phyloP scores from a whole-genome alignment of 1,140 invertebrate species.

The Drosophila truncata region DNA sequence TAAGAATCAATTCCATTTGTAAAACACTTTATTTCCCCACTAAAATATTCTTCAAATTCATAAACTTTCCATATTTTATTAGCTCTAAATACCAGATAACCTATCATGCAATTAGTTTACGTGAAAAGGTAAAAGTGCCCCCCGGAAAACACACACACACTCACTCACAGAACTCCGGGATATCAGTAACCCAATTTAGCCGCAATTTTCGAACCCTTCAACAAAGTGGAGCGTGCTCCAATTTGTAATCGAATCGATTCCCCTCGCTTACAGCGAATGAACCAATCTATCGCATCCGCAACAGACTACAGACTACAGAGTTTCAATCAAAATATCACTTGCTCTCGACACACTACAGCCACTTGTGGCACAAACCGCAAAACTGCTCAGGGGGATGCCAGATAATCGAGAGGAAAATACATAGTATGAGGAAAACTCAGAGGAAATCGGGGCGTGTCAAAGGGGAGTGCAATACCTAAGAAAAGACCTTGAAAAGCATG shows the following conservation, averaged over 20 bases:
- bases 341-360: slow-evolving; percentile 31
- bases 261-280: slow-evolving; percentile 11
- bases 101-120: not conserved
- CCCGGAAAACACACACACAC: not conserved
- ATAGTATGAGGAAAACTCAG: slow-evolving; percentile 2
- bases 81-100: not conserved
- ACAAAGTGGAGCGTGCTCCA: slow-evolving; percentile 43
- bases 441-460: not conserved
- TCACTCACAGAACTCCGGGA: slow-evolving; percentile 5
- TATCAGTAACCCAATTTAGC: slow-evolving; percentile 48
- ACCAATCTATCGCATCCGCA: slow-evolving; percentile 45
- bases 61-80: not conserved
- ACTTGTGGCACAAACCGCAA: slow-evolving; percentile 49
- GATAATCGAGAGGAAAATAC: slow-evolving; percentile 23
- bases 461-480: slow-evolving; percentile 10
- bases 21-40: too few species aligned
- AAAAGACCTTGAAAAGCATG: slow-evolving; percentile 80
- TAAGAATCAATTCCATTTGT: too few species aligned
- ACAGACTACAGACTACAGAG: slow-evolving; percentile 36
- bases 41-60: not conserved
- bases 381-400: slow-evolving; percentile 16
- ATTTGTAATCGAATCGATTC: slow-evolving; percentile 47
- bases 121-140: not conserved
- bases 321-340: slow-evolving; percentile 54
- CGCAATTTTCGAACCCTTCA: slow-evolving; percentile 27